Conservation (phyloP, 2,797 vertebrate species). For the Anas acuta region DNA sequence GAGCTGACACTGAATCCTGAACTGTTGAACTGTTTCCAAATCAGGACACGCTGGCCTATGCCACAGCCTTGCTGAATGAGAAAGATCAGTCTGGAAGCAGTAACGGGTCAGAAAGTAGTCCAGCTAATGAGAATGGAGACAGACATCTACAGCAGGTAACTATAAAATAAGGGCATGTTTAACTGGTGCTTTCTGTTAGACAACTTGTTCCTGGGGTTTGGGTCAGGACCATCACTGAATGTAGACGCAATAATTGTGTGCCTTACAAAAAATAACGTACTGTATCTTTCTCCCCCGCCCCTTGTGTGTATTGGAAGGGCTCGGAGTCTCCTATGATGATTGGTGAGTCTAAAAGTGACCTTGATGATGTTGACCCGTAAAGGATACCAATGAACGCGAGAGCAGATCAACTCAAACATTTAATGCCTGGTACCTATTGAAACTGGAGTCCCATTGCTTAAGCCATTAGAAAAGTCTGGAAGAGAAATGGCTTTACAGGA, state of each 20-base stretch:
- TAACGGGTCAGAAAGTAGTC: slow-evolving; percentile 96
- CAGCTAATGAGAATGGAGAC: slow-evolving; percentile 93
- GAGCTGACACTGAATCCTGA: neutral
- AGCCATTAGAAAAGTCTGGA: slow-evolving; percentile 45
- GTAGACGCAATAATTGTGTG: accelerated
- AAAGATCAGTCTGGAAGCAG: slow-evolving; percentile 99
- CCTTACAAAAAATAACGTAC: neutral
- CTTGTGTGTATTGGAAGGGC: slow-evolving; percentile 80
- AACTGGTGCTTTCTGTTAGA: neutral
- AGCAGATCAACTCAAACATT: neutral
- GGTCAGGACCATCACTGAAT: neutral
- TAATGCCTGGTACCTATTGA: slow-evolving; percentile 53
- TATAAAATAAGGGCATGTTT: neutral
- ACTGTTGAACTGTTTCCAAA: neutral
- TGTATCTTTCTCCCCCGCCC: neutral
- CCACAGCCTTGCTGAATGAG: slow-evolving; percentile 96
- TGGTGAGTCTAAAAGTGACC: slow-evolving; percentile 95
- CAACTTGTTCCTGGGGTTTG: accelerated
- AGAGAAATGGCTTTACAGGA: slow-evolving; percentile 73
- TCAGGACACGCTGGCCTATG: slow-evolving; percentile 95
- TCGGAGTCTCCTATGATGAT: slow-evolving; percentile 99
- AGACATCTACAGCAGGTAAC: slow-evolving; percentile 93
- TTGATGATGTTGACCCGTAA: slow-evolving; percentile 97
- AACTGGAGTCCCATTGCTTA: slow-evolving; percentile 64
- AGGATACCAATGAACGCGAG: neutral